Percentiles rank a stretch among this genome's conserved stretches.
phyloP scores from a whole-genome alignment of 2,113 vertebrate genomes.

The Calyptommatus sinebrachiatus region DNA sequence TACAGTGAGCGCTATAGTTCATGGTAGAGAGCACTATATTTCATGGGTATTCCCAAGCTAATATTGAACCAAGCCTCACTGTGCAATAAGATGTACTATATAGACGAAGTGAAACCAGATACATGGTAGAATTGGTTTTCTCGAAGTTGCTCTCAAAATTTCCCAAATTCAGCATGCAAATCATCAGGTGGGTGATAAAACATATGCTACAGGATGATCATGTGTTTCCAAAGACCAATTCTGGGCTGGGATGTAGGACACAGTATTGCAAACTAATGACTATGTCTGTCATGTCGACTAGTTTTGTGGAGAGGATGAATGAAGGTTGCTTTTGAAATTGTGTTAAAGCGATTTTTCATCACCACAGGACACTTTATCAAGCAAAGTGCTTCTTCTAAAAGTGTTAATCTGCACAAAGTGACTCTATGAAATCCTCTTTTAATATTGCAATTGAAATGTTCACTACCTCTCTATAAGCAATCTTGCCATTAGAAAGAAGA shows the following conservation, averaged over 20 bases:
- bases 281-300: neutral
- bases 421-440: slow-evolving; percentile 3
- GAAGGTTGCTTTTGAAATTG: neutral
- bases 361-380: neutral
- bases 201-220: neutral
- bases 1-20: too few relatives aligned
- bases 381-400: neutral
- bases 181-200: neutral
- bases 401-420: neutral
- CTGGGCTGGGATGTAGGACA: neutral
- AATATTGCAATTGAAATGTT: slow-evolving; percentile 10
- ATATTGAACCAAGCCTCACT: too few relatives aligned
- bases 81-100: too few relatives aligned
- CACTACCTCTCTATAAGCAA: neutral
- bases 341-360: neutral
- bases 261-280: neutral
- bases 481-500: neutral
- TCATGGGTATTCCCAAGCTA: too few relatives aligned
- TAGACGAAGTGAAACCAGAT: too few relatives aligned
- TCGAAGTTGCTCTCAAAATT: neutral
- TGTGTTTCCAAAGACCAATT: neutral
- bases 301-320: neutral
- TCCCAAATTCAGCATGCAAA: neutral
- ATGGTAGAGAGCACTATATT: too few relatives aligned
- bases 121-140: neutral